Evolutionary conservation across 2,888 invertebrate species (phyloP).

Genomic region (Pyrocoelia pectoralis): DNA sequence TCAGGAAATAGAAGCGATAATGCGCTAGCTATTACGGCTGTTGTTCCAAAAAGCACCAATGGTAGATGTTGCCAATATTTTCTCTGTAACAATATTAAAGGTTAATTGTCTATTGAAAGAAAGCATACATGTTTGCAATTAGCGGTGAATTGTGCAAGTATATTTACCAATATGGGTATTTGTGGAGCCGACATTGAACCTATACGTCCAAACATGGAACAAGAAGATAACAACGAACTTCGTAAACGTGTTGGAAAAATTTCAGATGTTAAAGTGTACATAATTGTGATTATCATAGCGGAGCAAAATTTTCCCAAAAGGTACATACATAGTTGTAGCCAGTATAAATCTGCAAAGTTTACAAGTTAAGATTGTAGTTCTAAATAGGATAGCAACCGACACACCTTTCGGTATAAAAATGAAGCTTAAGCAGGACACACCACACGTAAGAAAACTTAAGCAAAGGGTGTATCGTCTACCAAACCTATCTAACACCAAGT

Average conservation of each 20-base stretch:
- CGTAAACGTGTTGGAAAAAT: slow-evolving; percentile 72
- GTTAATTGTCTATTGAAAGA: too few species aligned
- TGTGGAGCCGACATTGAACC: slow-evolving; percentile 75
- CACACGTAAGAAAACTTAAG: neutral
- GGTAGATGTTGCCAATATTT: neutral
- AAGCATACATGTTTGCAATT: neutral
- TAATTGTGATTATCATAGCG: slow-evolving; percentile 70
- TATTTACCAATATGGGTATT: slow-evolving; percentile 70
- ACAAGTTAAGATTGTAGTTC: too few species aligned
- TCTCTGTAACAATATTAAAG: neutral
- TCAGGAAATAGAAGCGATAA: slow-evolving; percentile 65
- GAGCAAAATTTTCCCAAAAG: slow-evolving; percentile 72
- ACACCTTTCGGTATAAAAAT: neutral
- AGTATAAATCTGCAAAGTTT: slow-evolving; percentile 61
- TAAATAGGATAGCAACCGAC: too few species aligned
- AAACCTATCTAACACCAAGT: slow-evolving; percentile 68
- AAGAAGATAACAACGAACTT: slow-evolving; percentile 68
- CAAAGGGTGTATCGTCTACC: slow-evolving; percentile 64
- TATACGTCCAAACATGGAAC: slow-evolving; percentile 72
- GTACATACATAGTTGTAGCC: slow-evolving; percentile 63
- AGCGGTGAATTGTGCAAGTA: neutral
- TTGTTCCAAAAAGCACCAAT: slow-evolving; percentile 66
- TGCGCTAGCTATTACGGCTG: slow-evolving; percentile 67
- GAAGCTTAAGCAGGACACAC: neutral
- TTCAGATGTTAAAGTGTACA: slow-evolving; percentile 74